phyloP scores from a whole-genome alignment of 2,113 vertebrate species.

The Notothenia rossii region DNA sequence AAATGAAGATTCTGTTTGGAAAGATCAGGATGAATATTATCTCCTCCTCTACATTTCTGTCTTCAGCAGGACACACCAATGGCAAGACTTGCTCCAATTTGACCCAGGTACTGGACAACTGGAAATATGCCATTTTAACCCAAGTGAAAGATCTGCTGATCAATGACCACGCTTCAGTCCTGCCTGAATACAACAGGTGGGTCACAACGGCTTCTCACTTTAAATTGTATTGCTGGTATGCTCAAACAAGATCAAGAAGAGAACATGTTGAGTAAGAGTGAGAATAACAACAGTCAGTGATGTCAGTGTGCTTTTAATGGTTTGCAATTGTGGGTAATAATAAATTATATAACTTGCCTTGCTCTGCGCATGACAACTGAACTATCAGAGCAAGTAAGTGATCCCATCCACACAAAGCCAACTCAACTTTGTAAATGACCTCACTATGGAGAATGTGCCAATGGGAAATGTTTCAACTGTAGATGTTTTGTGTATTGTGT shows the following conservation, averaged over 20 bases:
- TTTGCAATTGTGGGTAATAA: background rate
- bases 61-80: constrained; percentile 62
- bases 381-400: constrained; percentile 16
- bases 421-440: constrained; percentile 40
- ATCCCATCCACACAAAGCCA: constrained; percentile 16
- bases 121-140: constrained; percentile 90
- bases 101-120: constrained; percentile 91
- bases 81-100: constrained; percentile 88
- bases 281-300: constrained; percentile 16
- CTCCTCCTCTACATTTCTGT: constrained; percentile 1
- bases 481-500: no score
- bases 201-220: constrained; percentile 25
- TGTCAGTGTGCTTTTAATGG: constrained; percentile 39
- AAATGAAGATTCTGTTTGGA: background rate
- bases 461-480: constrained; percentile 41
- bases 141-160: constrained; percentile 89
- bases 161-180: constrained; percentile 86
- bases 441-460: constrained; percentile 45
- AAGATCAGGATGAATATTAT: background rate
- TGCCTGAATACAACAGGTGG: constrained; percentile 91
- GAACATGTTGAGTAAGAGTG: constrained; percentile 19
- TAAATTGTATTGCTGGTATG: background rate
- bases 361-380: constrained; percentile 20
- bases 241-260: background rate
- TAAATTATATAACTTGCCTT: constrained; percentile 35